A percentile compares a stretch with the other conserved stretches of the same genome.
These are phyloP conservation scores for Athetis lepigone DNA, from an alignment of 2,888 invertebrate species.

Conservation along the genomic window DNA sequence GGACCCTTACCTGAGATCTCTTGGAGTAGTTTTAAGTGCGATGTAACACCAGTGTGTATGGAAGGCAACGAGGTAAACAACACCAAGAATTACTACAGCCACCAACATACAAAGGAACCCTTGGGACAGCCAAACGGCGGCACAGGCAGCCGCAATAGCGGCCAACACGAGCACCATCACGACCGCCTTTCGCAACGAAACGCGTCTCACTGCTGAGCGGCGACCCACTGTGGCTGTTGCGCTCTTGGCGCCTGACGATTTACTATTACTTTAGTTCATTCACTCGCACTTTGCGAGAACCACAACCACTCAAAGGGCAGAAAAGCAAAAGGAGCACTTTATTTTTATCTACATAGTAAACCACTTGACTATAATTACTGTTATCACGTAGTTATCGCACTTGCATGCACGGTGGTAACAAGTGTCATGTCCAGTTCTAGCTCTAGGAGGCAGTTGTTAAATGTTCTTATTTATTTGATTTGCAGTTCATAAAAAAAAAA, in stretches of 20 bases:
- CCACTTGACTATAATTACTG: slow-evolving; percentile 4
- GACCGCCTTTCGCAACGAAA: slow-evolving; percentile 86
- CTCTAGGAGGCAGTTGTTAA: neutral
- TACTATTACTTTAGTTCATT: slow-evolving; percentile 44
- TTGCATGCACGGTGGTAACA: slow-evolving; percentile 2
- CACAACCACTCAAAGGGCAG: slow-evolving; percentile 20
- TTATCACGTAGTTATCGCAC: slow-evolving; percentile 1
- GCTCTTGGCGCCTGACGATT: slow-evolving; percentile 49
- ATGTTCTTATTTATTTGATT: neutral
- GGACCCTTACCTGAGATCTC: slow-evolving; percentile 92
- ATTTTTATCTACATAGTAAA: slow-evolving; percentile 6
- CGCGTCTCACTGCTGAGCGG: slow-evolving; percentile 83
- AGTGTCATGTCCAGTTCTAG: neutral
- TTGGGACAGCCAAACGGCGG: slow-evolving; percentile 87
- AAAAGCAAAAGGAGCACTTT: slow-evolving; percentile 14
- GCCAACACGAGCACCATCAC: slow-evolving; percentile 83
- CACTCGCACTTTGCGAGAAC: slow-evolving; percentile 40
- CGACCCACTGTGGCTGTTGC: slow-evolving; percentile 65
- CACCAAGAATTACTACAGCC: slow-evolving; percentile 90
- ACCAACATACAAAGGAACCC: slow-evolving; percentile 92
- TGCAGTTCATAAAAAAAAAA: slow-evolving; percentile 16
- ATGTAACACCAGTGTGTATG: slow-evolving; percentile 95
- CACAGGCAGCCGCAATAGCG: slow-evolving; percentile 82
- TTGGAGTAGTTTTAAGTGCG: slow-evolving; percentile 93
- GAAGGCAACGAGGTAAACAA: slow-evolving; percentile 92